Evolutionary conservation across 2,113 vertebrate genomes (phyloP), one percentile per base, ranked within the genome.

Genomic region (Catharus minimus): DNA sequence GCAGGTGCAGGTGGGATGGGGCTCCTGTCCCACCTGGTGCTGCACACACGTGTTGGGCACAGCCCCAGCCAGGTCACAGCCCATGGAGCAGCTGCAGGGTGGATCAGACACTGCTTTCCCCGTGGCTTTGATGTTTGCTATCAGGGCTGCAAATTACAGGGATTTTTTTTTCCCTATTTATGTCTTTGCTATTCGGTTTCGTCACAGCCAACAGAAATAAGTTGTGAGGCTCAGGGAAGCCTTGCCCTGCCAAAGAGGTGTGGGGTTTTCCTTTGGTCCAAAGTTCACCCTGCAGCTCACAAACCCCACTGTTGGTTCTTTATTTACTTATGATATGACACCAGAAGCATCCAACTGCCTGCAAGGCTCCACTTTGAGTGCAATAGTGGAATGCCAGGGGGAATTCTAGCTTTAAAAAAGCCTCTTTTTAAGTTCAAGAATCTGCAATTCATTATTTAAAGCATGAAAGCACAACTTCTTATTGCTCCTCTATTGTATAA

Each of bases 41-140:
- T 52, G 60, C 18, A 5, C 15, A 27, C 41, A 22, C 1, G 0
- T 30, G 53, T 7, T 0, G 1, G 58, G 27, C 67, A 58, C 76
- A 14, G 52, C 38, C 76, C 3, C 11, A 20, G 79, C 15, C 30
- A 12, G 5, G 5, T 27, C 16, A 2, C 5, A 23, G 69, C 57
- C 61, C 11, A 0, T 0, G 26, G 38, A 23, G 80, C 28, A 38
- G 46, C 41, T 19, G 10, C 18, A 27, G 33, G 20, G 4, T 17
- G 43, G 5, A 1, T 24, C 68, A 39, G 30, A 28, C 14, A 6
- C 17, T 1, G 0, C 53, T 44, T 6, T 50, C 80, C 39, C 18
- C 22, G 2, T 2, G 8, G 30, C 66, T 82, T 61, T 79, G 55
- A 30, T 38, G 47, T 43, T 53, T 5, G 1, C 8, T 44, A 8